Conservation (phyloP, 2,113 vertebrate genomes). For the Ailuropoda melanoleuca region DNA sequence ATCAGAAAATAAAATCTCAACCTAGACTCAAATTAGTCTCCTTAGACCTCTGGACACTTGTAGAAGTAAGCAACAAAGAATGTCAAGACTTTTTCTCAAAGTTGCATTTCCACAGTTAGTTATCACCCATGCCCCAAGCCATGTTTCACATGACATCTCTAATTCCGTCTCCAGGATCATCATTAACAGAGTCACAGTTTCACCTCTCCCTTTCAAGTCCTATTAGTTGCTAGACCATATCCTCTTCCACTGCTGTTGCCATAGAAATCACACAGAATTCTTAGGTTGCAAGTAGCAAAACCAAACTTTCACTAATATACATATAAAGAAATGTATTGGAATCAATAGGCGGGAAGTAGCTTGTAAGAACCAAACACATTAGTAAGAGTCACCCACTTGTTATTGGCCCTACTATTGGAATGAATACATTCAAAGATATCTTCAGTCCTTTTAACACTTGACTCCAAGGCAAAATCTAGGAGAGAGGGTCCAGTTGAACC, state of each 20-base stretch:
- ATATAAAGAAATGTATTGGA: not conserved
- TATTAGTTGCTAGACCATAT: not conserved
- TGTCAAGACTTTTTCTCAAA: not conserved
- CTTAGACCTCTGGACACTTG: not conserved
- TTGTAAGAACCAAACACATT: not conserved
- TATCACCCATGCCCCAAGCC: not conserved
- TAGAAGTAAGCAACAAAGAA: not conserved
- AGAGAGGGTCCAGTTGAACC: not conserved
- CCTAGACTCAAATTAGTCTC: not conserved
- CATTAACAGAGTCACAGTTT: not conserved
- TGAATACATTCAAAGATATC: not conserved
- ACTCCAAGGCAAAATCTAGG: not conserved
- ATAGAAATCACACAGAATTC: not conserved
- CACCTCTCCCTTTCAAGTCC: not conserved
- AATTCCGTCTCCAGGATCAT: not conserved
- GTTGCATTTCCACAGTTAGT: not conserved
- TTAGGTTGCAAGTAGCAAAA: not conserved
- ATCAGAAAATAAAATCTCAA: not conserved
- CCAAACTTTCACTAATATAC: not conserved
- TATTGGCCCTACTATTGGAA: not conserved
- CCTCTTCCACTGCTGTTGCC: not conserved
- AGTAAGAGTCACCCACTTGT: not conserved
- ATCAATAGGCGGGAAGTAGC: not conserved
- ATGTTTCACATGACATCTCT: not conserved
- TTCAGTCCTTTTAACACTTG: not conserved